A percentile compares a stretch with the other conserved stretches of the same genome.
phyloP scores from a whole-genome alignment of 2,888 invertebrate genomes.

The Schrankia costaestrigalis region DNA sequence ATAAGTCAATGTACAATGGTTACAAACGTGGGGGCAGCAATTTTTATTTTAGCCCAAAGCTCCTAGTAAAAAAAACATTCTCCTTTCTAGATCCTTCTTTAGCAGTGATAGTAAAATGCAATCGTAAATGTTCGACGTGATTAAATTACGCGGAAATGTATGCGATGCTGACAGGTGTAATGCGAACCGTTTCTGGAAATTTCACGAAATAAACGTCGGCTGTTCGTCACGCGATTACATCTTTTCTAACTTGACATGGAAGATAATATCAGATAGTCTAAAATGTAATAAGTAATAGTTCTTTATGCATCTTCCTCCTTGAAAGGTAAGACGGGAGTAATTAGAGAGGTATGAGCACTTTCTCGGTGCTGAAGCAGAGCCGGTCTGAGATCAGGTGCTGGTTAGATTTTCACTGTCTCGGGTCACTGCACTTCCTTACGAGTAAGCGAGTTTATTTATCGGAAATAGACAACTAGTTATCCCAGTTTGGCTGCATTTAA shows the following conservation, averaged over 20 bases:
- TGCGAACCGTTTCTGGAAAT: slow-evolving; percentile 38
- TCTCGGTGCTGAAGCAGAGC: slow-evolving; percentile 47
- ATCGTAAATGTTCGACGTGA: slow-evolving; percentile 27
- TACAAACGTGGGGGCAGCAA: too few species aligned
- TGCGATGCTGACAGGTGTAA: slow-evolving; percentile 36
- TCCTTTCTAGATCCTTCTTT: too few species aligned
- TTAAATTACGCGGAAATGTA: slow-evolving; percentile 44
- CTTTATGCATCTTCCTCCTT: slow-evolving; percentile 29
- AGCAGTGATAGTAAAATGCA: slow-evolving; percentile 37
- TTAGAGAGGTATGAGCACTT: slow-evolving; percentile 66
- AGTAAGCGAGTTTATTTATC: slow-evolving; percentile 12
- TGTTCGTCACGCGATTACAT: slow-evolving; percentile 43
- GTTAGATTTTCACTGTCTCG: slow-evolving; percentile 63
- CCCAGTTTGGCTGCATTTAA: neutral
- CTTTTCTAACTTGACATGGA: slow-evolving; percentile 14
- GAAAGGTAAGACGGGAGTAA: slow-evolving; percentile 52
- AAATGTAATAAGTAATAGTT: slow-evolving; percentile 7
- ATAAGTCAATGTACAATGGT: too few species aligned
- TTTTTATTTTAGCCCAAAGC: too few species aligned
- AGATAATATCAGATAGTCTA: slow-evolving; percentile 11
- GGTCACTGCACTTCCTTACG: slow-evolving; percentile 58
- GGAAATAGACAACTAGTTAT: slow-evolving; percentile 7
- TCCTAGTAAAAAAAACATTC: too few species aligned
- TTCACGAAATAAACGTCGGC: slow-evolving; percentile 44
- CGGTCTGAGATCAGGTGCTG: slow-evolving; percentile 50